Percentiles rank a stretch among this genome's conserved stretches.
Conservation (phyloP, 2,888 invertebrate species). For the Diaprepes abbreviatus region DNA sequence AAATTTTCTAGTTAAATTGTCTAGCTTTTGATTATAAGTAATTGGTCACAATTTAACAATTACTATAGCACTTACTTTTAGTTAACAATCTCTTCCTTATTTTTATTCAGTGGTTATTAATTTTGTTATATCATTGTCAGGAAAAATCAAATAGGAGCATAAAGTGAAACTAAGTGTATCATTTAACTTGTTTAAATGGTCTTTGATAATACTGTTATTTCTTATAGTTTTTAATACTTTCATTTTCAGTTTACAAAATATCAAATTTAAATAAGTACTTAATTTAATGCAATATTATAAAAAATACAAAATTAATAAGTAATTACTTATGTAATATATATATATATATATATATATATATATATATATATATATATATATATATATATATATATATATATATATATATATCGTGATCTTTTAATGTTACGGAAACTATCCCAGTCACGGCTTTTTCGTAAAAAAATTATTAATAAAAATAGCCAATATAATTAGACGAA, state of each 20-base stretch:
- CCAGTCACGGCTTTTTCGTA: too few species aligned
- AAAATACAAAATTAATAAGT: background rate
- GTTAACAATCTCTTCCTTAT: slow-evolving; percentile 9
- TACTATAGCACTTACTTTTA: background rate
- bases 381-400: too few species aligned
- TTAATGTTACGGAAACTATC: too few species aligned
- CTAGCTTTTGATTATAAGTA: background rate
- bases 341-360: too few species aligned
- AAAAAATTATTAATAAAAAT: too few species aligned
- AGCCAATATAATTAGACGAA: too few species aligned
- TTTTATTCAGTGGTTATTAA: background rate
- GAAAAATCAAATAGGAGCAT: slow-evolving; percentile 1
- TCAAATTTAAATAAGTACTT: background rate
- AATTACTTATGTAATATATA: background rate
- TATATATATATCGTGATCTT: too few species aligned
- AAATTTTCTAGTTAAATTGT: too few species aligned
- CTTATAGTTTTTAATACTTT: slow-evolving; percentile 12
- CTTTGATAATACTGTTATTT: background rate
- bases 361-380: too few species aligned
- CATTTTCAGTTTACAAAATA: slow-evolving; percentile 4
- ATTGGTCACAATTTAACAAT: slow-evolving; percentile 3
- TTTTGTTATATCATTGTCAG: slow-evolving; percentile 9
- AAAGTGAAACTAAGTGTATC: background rate
- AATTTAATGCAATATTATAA: background rate
- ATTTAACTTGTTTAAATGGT: slow-evolving; percentile 16